A percentile compares a stretch with the other conserved stretches of the same genome.
Conservation (phyloP, 37 sponge, comb jelly and placozoan genomes). For the Eunapius fragilis region DNA sequence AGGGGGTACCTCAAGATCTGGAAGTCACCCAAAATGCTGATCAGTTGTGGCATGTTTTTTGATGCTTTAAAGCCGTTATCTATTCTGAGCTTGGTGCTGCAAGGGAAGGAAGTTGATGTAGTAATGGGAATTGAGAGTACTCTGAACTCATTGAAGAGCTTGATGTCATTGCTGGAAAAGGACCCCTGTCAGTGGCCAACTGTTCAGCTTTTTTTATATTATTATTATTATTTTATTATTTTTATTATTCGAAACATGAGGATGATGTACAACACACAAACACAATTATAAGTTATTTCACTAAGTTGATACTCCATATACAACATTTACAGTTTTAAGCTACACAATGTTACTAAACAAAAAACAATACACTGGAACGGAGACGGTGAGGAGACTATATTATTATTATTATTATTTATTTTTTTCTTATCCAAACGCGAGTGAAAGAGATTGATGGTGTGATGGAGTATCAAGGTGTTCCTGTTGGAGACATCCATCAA, state of each 20-base stretch:
- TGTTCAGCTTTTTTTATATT: too few relatives aligned
- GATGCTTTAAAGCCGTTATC: constrained; percentile 40
- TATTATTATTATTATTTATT: too few relatives aligned
- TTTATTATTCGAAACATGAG: too few relatives aligned
- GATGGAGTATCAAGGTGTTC: constrained; percentile 33
- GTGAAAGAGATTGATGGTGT: constrained; percentile 28
- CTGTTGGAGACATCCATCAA: constrained; percentile 15
- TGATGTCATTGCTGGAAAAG: constrained; percentile 23
- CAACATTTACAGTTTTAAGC: too few relatives aligned
- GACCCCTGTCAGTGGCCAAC: constrained; percentile 51
- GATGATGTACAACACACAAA: too few relatives aligned
- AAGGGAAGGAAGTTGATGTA: constrained; percentile 9
- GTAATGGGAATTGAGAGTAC: constrained; percentile 33
- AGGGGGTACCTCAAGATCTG: constrained; percentile 23
- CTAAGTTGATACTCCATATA: too few relatives aligned
- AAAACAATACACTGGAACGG: too few relatives aligned
- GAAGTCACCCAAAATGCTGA: constrained; percentile 26
- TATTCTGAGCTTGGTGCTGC: constrained; percentile 34
- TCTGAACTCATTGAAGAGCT: constrained; percentile 35
- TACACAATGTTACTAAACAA: too few relatives aligned
- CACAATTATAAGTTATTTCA: too few relatives aligned
- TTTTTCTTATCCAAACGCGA: neutral
- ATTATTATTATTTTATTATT: too few relatives aligned
- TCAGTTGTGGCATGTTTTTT: constrained; percentile 28
- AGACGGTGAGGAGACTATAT: too few relatives aligned